Conservation (phyloP, 2,113 vertebrate genomes). For the Nymphicus hollandicus region DNA sequence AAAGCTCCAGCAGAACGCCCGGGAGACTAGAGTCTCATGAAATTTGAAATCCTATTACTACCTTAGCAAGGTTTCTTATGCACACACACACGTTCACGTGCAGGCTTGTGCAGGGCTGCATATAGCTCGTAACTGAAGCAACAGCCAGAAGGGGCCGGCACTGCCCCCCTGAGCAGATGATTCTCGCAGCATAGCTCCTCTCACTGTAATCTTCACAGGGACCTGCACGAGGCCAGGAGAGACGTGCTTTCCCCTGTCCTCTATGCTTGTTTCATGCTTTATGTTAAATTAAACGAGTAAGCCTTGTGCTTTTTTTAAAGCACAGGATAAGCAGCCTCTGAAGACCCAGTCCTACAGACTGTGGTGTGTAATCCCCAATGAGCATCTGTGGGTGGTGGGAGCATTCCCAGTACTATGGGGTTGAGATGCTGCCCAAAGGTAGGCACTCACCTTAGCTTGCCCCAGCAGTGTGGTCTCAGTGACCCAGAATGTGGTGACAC, state of each 20-base stretch:
- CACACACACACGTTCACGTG: rapidly evolving
- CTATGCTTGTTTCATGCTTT: neutral
- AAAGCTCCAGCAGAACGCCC: slow-evolving; percentile 13
- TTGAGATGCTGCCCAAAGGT: neutral
- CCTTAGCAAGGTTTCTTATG: neutral
- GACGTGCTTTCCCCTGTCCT: neutral
- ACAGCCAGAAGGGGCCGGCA: neutral
- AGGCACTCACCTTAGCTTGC: neutral
- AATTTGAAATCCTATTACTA: neutral
- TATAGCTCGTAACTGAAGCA: neutral
- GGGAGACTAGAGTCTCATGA: neutral
- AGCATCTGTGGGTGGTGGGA: neutral
- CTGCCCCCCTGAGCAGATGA: rapidly evolving
- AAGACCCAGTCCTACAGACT: neutral
- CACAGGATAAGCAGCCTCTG: neutral
- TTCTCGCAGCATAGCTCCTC: neutral
- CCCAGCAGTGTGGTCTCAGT: neutral
- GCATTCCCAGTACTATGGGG: rapidly evolving
- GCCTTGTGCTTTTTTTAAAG: neutral
- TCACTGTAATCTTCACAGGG: neutral
- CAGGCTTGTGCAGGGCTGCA: neutral
- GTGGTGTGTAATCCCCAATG: rapidly evolving
- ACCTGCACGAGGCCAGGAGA: rapidly evolving
- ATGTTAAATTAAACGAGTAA: neutral
- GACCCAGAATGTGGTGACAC: rapidly evolving